Base-by-base conservation (phyloP, 2,113 vertebrate genomes). In the Rhizomys pruinosus region DNA sequence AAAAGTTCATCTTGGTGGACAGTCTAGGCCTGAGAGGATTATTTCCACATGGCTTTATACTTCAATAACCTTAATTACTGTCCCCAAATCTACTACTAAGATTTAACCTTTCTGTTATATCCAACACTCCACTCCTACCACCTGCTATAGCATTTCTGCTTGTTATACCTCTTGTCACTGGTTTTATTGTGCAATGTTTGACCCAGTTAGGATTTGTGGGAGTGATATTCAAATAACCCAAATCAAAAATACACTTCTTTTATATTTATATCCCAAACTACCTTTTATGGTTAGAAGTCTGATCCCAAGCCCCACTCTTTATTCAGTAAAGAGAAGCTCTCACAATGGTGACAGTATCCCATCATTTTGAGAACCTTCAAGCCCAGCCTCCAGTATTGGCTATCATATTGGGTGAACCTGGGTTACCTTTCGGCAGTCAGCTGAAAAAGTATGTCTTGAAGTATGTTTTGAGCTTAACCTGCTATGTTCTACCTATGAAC, bases 21-120 rank as follows among this genome's bases (percentile, higher is more conserved):
- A 91, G 66, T 74, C 47, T 59, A 55, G 27, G 39, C n/a, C 8
- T 68, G n/a, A 63, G 32, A 64, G 32, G 55, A 44, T 19, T 57
- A 39, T 52, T 87, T 77, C n/a, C 57, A 82, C 69, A 80, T 86
- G 80, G n/a, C 52, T 87, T 90, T 68, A 52, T 27, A 76, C 61
- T 34, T 87, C 78, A 87, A 69, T 16, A 55, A 55, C 61, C 42
- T 80, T 63, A 71, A 77, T 81, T 80, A 90, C 61, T 12, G 27
- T 37, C 69, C 32, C 63, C 42, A 68, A 71, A 61, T 76, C 81
- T 32, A 79, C 57, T 64, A 7, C 57, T 37, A 76, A 90, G 39
- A 87, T 17, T 77, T 69, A 86, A 27, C 19, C 37, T 37, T 66
- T 76, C 32, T 55, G 4, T 29, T 34, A 76, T 13, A 34, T n/a